These are phyloP conservation scores for Chaetodon auriga DNA, from an alignment of 2,113 vertebrate genomes.

Conservation along the genomic window DNA sequence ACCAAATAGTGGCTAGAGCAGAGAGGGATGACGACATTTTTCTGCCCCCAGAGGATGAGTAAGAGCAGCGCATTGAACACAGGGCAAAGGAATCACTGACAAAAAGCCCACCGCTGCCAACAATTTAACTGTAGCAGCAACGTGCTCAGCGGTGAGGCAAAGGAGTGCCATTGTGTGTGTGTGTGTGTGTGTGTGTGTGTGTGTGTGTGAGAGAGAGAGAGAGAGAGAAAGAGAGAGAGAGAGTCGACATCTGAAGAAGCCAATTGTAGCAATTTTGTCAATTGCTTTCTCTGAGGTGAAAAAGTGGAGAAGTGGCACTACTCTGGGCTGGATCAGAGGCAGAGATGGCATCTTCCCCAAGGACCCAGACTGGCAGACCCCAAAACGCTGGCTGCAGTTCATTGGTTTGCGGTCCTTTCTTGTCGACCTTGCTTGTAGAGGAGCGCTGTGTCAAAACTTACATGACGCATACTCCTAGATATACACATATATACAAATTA, in stretches of 20 bases:
- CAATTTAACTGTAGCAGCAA: neutral
- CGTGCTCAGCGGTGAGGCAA: neutral
- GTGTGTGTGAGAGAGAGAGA: too few relatives aligned
- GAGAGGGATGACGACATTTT: neutral
- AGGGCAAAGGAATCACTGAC: slow-evolving; percentile 1
- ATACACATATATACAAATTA: neutral
- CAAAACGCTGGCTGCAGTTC: neutral
- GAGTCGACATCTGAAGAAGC: neutral
- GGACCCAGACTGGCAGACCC: neutral
- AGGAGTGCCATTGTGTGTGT: neutral
- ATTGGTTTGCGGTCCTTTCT: neutral
- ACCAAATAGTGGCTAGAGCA: neutral
- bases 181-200: neutral
- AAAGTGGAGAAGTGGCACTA: neutral
- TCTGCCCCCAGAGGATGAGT: neutral
- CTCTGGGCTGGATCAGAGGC: neutral
- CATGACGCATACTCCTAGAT: neutral
- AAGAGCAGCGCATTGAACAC: neutral
- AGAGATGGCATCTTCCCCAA: neutral
- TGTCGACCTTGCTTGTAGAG: too few relatives aligned
- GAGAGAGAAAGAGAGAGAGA: too few relatives aligned
- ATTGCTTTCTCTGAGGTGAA: neutral
- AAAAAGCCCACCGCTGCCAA: neutral
- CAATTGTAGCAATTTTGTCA: slow-evolving; percentile 16
- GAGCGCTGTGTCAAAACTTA: neutral